phyloP scores from a whole-genome alignment of 1,140 invertebrate species.

The Rhyacophila brunnea region DNA sequence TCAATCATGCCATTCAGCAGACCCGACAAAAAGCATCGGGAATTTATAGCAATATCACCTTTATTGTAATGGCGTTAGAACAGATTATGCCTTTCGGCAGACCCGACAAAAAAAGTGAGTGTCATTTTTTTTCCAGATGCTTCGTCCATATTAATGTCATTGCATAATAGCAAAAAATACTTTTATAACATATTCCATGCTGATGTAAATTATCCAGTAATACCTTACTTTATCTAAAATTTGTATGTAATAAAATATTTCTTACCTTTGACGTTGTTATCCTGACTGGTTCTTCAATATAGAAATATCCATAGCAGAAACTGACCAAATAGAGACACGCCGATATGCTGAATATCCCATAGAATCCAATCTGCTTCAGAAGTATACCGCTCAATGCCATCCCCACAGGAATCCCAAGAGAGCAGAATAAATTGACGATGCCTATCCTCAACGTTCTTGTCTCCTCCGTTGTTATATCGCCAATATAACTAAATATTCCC shows the following conservation, averaged over 20 bases:
- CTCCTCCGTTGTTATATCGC: slow-evolving; percentile 78
- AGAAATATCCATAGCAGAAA: slow-evolving; percentile 67
- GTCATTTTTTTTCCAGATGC: no score
- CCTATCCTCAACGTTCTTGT: slow-evolving; percentile 80
- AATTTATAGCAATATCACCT: no score
- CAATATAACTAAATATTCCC: slow-evolving; percentile 87
- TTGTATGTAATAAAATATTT: no score
- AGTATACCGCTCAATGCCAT: slow-evolving; percentile 73
- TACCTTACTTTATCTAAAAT: slow-evolving; percentile 1
- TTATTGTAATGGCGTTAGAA: no score
- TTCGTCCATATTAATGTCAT: no score
- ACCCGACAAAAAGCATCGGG: no score
- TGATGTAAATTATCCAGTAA: no score
- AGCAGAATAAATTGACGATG: slow-evolving; percentile 79
- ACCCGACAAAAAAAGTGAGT: no score
- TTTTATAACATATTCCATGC: no score
- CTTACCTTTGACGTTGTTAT: slow-evolving; percentile 45
- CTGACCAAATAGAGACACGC: slow-evolving; percentile 71
- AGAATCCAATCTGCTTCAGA: slow-evolving; percentile 72
- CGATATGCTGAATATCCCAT: slow-evolving; percentile 75
- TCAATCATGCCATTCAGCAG: no score
- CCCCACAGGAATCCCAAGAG: slow-evolving; percentile 75
- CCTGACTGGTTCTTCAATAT: slow-evolving; percentile 62
- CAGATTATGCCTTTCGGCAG: no score
- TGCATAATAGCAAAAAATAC: no score